phyloP scores from a whole-genome alignment of 2,797 vertebrate genomes.

The Mormyrops attenuatus region DNA sequence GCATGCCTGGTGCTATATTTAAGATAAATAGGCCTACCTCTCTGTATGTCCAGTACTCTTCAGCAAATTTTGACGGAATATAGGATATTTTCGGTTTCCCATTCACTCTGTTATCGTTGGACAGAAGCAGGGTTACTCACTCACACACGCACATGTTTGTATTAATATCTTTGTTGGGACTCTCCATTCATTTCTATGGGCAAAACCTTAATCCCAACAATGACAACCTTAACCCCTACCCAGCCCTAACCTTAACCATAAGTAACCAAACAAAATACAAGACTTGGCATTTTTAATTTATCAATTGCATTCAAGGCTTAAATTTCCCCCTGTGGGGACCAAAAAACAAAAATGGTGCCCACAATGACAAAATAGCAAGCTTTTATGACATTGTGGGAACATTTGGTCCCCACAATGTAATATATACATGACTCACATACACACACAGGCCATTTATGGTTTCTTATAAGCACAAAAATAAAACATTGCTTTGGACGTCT shows the following conservation, averaged over 20 bases:
- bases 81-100: not conserved
- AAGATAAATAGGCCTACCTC: not conserved
- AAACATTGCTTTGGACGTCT: not conserved
- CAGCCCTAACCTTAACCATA: not conserved
- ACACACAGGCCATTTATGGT: not conserved
- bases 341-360: not conserved
- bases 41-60: not conserved
- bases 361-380: not conserved
- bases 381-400: not conserved
- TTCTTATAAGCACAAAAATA: not conserved
- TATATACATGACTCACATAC: not conserved
- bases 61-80: not conserved
- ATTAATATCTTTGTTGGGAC: not conserved
- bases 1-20: not conserved
- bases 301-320: not conserved
- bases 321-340: not conserved
- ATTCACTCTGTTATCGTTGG: not conserved
- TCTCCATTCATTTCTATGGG: not conserved
- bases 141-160: not conserved
- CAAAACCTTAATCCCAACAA: not conserved
- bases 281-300: not conserved
- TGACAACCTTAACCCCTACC: not conserved
- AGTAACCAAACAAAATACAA: not conserved
- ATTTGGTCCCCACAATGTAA: not conserved
- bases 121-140: not conserved